Evolutionary conservation across 2,888 invertebrate genomes (phyloP).

Genomic region (Limnephilus auricula): DNA sequence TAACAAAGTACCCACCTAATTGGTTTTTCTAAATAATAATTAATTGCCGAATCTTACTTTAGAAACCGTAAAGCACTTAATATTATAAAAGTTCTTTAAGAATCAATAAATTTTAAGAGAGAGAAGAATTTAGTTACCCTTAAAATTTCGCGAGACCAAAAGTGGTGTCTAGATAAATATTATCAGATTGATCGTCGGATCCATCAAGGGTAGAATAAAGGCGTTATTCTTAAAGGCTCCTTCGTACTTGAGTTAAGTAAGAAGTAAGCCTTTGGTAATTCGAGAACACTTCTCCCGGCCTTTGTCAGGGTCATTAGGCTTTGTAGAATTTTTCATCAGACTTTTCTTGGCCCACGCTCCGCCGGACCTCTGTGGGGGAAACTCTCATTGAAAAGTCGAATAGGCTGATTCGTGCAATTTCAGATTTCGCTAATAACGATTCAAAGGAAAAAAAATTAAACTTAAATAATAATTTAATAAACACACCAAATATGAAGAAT

Average conservation of each 20-base stretch:
- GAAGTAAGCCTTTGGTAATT: conserved; percentile 16
- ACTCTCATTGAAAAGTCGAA: background rate
- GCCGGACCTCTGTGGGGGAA: background rate
- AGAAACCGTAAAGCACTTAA: background rate
- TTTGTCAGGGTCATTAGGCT: conserved; percentile 37
- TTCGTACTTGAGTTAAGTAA: background rate
- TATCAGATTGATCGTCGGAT: background rate
- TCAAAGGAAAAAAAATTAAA: background rate
- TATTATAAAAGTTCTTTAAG: background rate
- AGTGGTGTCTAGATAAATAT: background rate
- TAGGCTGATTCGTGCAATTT: background rate
- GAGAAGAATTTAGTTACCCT: background rate
- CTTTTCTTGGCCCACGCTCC: background rate
- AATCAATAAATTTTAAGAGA: background rate
- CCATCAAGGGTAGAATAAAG: background rate
- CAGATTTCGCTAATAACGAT: background rate
- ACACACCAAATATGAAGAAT: too few relatives aligned
- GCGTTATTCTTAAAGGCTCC: background rate
- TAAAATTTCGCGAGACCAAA: background rate
- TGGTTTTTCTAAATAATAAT: too few relatives aligned
- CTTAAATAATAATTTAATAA: background rate
- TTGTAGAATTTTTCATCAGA: conserved; percentile 26
- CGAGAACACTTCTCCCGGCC: conserved; percentile 9
- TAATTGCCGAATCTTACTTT: too few relatives aligned
- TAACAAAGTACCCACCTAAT: too few relatives aligned